Percentiles rank a stretch among this genome's conserved stretches.
phyloP scores from a whole-genome alignment of 1,140 invertebrate species.

The Zaprionus ornatus region DNA sequence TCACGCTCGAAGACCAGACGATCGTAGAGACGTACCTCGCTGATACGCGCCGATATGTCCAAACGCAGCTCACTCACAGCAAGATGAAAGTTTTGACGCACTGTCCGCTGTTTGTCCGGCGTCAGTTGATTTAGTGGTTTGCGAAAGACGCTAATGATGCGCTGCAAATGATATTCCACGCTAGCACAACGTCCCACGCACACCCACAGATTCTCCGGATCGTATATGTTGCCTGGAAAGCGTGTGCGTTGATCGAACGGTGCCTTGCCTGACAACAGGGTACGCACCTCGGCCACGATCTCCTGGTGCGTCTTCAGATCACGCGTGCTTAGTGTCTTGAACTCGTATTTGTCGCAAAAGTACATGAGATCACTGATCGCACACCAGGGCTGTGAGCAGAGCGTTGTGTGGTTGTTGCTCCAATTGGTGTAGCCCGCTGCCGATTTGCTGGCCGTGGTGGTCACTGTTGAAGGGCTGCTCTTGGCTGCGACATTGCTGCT shows the following conservation, averaged over 20 bases:
- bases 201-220: constrained; percentile 80
- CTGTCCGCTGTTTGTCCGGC: constrained; percentile 71
- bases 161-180: constrained; percentile 76
- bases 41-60: constrained; percentile 78
- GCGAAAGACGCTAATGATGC: constrained; percentile 72
- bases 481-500: background rate
- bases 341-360: constrained; percentile 81
- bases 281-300: constrained; percentile 68
- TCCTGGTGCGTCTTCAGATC: constrained; percentile 69
- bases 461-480: constrained; percentile 7
- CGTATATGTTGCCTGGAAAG: constrained; percentile 76
- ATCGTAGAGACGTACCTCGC: constrained; percentile 74
- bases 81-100: constrained; percentile 77
- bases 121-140: constrained; percentile 71
- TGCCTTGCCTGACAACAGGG: constrained; percentile 58
- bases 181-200: constrained; percentile 77
- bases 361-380: constrained; percentile 78
- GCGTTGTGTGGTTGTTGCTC: constrained; percentile 60
- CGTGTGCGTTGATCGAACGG: constrained; percentile 74
- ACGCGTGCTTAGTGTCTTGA: constrained; percentile 63
- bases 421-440: constrained; percentile 70
- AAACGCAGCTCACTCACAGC: constrained; percentile 75
- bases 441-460: constrained; percentile 34
- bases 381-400: constrained; percentile 70
- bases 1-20: constrained; percentile 74